A percentile compares a stretch with the other conserved stretches of the same genome.
Evolutionary conservation across 2,888 invertebrate genomes (phyloP).

Genomic region (Biston betularia): DNA sequence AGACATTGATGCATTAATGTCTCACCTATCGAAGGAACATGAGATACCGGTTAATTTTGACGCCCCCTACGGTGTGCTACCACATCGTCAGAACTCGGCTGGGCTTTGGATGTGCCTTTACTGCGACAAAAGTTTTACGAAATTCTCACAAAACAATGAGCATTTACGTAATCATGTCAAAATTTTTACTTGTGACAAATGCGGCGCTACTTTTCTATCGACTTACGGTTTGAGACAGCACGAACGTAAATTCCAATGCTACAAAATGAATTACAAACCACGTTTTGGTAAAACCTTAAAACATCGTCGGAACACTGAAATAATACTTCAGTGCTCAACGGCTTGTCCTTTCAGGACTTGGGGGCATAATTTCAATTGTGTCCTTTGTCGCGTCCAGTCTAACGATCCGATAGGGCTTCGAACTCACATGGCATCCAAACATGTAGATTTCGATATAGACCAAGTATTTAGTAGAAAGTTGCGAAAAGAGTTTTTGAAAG

Average conservation of each 20-base stretch:
- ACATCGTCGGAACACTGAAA: conserved; percentile 77
- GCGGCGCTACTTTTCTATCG: conserved; percentile 76
- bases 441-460: conserved; percentile 75
- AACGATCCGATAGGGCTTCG: conserved; percentile 77
- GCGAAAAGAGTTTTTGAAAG: conserved; percentile 76
- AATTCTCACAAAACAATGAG: conserved; percentile 78
- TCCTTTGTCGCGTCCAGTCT: conserved; percentile 77
- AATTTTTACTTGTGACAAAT: conserved; percentile 78
- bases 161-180: conserved; percentile 77
- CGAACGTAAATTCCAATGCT: conserved; percentile 76
- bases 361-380: conserved; percentile 81
- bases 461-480: conserved; percentile 76
- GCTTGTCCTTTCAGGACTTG: conserved; percentile 79
- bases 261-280: conserved; percentile 76
- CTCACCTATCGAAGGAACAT: conserved; percentile 71
- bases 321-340: conserved; percentile 78
- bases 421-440: conserved; percentile 75
- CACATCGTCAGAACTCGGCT: conserved; percentile 69
- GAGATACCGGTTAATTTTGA: conserved; percentile 72
- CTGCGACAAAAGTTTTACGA: conserved; percentile 73
- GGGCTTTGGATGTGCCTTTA: conserved; percentile 78
- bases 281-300: conserved; percentile 76
- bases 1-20: conserved; percentile 72
- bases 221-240: conserved; percentile 76
- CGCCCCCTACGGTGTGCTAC: conserved; percentile 77